phyloP scores from a whole-genome alignment of 2,797 vertebrate genomes.

The Saxicola maurus region DNA sequence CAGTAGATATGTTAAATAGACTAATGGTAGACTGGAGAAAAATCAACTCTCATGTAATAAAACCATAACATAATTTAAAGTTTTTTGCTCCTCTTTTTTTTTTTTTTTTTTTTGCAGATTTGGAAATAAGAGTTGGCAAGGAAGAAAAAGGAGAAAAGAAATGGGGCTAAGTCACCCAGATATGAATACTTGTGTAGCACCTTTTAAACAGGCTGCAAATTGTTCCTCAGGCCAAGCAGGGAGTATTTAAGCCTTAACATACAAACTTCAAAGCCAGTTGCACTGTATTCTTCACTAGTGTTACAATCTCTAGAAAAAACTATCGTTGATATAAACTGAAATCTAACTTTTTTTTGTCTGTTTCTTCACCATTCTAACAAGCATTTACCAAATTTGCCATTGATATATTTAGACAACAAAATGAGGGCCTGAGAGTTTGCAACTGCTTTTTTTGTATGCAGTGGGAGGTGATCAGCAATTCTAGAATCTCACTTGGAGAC shows the following conservation, averaged over 20 bases:
- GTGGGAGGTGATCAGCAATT: background rate
- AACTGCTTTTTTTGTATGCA: background rate
- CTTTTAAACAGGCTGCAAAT: background rate
- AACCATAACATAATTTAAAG: accelerated
- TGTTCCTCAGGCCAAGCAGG: background rate
- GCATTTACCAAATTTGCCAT: background rate
- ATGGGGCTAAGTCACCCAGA: background rate
- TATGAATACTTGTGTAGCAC: background rate
- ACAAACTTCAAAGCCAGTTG: background rate
- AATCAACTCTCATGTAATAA: background rate
- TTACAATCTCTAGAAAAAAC: background rate
- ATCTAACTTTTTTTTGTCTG: background rate
- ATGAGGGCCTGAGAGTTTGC: background rate
- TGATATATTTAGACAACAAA: background rate
- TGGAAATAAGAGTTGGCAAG: background rate
- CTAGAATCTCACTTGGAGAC: background rate
- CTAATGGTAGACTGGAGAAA: background rate
- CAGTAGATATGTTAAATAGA: background rate
- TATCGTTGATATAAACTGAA: background rate
- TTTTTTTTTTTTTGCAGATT: background rate
- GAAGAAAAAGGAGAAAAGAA: background rate
- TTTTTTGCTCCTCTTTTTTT: background rate
- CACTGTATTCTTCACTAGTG: background rate
- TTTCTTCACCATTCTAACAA: background rate
- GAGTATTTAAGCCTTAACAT: background rate